Evolutionary conservation across 2,113 vertebrate genomes (phyloP).

Genomic region (Candoia aspera): DNA sequence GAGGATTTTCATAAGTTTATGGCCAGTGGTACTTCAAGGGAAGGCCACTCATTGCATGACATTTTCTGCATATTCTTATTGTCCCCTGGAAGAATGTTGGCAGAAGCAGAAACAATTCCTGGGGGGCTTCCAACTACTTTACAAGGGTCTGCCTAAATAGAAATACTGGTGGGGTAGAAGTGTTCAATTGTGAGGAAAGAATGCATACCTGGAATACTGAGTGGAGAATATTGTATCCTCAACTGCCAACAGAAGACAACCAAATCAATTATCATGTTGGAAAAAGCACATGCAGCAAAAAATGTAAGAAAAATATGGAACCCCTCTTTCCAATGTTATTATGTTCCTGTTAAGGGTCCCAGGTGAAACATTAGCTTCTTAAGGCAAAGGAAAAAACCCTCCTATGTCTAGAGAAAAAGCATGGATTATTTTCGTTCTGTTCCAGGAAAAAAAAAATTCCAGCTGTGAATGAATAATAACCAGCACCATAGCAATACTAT

Average conservation of each 20-base stretch:
- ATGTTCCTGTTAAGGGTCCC: neutral
- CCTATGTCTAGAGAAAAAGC: neutral
- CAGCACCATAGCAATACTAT: neutral
- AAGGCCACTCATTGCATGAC: neutral
- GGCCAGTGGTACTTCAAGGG: neutral
- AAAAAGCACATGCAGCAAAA: neutral
- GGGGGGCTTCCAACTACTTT: neutral
- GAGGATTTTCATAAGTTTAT: neutral
- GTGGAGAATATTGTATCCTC: neutral
- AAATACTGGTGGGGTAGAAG: neutral
- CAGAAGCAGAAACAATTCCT: neutral
- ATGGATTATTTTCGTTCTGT: neutral
- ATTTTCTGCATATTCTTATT: neutral
- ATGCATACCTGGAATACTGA: neutral
- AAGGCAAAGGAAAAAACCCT: neutral
- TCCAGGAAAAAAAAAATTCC: neutral
- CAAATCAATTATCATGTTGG: neutral
- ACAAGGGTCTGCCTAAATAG: neutral
- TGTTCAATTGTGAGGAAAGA: neutral
- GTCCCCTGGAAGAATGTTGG: neutral
- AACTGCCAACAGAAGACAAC: neutral
- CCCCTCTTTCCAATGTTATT: neutral
- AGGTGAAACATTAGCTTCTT: neutral
- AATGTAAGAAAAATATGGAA: neutral
- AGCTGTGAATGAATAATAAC: neutral